Base-by-base conservation (phyloP, 2,113 vertebrate species). In the Shinisaurus crocodilurus region DNA sequence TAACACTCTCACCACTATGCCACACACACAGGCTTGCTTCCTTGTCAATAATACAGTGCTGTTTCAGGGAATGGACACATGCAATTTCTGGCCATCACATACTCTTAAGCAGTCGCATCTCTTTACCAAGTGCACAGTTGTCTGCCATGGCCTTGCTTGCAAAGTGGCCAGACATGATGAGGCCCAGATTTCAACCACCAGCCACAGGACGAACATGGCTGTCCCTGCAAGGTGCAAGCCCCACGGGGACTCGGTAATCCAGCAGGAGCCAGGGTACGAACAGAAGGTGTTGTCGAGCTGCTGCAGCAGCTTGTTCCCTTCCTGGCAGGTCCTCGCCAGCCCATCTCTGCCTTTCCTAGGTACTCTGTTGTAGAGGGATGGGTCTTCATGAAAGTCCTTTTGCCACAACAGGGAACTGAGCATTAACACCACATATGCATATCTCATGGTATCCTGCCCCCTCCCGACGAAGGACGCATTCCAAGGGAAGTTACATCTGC, bases 291-390 rank as follows among this genome's bases (percentile, higher is more conserved):
- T 69, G 0, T 37, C 67, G 5, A 90, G 48, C 5, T 27, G 48
- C 2, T 15, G 15, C 16, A 72, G 77, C 16, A 45, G 34, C n/a
- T n/a, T n/a, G 23, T 4, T 27, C 2, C 18, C 18, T 25, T 80
- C 75, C 1, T 0, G 45, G n/a, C 48, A 70, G 37, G 10, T 6
- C n/a, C 57, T 7, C 0, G 6, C 13, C 0, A 27, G 15, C 16
- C 5, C 37, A 2, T n/a, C 40, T 5, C 1, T 12, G 3, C 9
- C 43, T 32, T 45, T 27, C 69, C 50, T 2, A 2, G 12, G n/a
- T 1, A 2, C 34, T 3, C 13, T 0, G 60, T 6, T 29, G 3
- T 5, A 18, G 9, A 67, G 29, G 7, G 48, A 1, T 3, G 12
- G 67, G 0, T 48, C 40, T 2, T 34, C 32, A 0, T 32, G 2